Percentiles rank a stretch among this genome's conserved stretches.
phyloP scores from a whole-genome alignment of 2,113 vertebrate genomes.

The Dendrocopos noguchii region DNA sequence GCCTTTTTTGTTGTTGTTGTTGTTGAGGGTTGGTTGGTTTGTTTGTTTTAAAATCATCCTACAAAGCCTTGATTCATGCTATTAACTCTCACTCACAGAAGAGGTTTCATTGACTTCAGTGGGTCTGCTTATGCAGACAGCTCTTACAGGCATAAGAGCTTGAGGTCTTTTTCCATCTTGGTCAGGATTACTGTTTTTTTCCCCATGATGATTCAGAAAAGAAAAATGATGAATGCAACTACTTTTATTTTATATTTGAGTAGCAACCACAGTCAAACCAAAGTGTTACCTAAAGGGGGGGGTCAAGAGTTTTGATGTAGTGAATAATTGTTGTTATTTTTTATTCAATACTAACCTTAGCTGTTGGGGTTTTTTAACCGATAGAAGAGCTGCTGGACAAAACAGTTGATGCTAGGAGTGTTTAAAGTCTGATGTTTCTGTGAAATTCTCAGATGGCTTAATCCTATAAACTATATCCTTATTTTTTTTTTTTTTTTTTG shows the following conservation, averaged over 20 bases:
- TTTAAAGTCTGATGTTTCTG: constrained; percentile 77
- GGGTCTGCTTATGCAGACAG: background rate
- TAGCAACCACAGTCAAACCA: background rate
- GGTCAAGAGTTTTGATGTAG: background rate
- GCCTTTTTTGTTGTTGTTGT: background rate
- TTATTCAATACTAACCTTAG: constrained; percentile 54
- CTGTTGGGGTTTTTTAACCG: constrained; percentile 33
- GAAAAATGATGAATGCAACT: constrained; percentile 16
- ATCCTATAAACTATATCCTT: constrained; percentile 61
- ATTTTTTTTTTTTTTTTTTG: constrained; percentile 78
- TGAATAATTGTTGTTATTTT: constrained; percentile 15
- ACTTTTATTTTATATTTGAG: constrained; percentile 28
- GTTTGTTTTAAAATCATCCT: background rate
- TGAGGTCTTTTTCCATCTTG: background rate
- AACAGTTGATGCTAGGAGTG: constrained; percentile 62
- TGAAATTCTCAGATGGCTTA: constrained; percentile 79
- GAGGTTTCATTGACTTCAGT: background rate
- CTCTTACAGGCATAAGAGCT: background rate
- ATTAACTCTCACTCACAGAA: background rate
- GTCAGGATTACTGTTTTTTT: constrained; percentile 3
- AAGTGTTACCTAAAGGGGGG: background rate
- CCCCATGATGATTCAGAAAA: background rate
- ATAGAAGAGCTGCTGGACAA: constrained; percentile 52
- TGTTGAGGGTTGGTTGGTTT: background rate
- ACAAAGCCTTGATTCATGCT: background rate